Conservation (phyloP, 2,797 vertebrate genomes). For the Philypnodon macrostomus region DNA sequence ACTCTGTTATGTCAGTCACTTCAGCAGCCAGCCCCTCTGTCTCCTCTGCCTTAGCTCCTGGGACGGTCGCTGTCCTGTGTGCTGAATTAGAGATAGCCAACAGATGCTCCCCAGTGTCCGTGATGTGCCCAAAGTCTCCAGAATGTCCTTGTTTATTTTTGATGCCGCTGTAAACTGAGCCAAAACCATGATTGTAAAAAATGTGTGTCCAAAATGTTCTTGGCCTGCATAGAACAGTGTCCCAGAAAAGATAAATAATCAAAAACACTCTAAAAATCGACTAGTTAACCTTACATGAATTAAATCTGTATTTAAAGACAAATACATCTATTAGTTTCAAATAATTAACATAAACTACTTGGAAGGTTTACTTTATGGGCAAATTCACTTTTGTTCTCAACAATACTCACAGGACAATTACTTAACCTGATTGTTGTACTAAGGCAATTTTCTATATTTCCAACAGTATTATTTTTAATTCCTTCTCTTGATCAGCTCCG, state of each 20-base stretch:
- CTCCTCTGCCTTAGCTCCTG: background rate
- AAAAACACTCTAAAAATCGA: too few relatives aligned
- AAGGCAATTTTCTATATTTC: too few relatives aligned
- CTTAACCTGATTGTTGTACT: too few relatives aligned
- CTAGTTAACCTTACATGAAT: too few relatives aligned
- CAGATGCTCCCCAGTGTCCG: conserved; percentile 8
- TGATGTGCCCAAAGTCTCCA: conserved; percentile 6
- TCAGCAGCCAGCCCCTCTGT: background rate
- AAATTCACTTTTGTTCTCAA: too few relatives aligned
- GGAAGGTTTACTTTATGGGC: too few relatives aligned
- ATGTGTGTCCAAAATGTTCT: conserved; percentile 3
- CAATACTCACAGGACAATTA: too few relatives aligned
- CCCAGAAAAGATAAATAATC: conserved; percentile 2
- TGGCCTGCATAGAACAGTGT: background rate
- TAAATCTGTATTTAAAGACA: too few relatives aligned
- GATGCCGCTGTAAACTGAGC: conserved; percentile 6
- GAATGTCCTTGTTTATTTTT: conserved; percentile 16
- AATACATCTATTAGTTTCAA: too few relatives aligned
- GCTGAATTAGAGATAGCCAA: conserved; percentile 12
- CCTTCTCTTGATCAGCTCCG: conserved; percentile 27
- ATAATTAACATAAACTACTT: too few relatives aligned
- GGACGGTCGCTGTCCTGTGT: conserved; percentile 3
- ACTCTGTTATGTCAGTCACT: background rate
- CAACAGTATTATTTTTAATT: conserved; percentile 17
- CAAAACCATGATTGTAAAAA: conserved; percentile 10